Evolutionary conservation across 2,113 vertebrate species (phyloP).

Genomic region (Cebidichthys violaceus): DNA sequence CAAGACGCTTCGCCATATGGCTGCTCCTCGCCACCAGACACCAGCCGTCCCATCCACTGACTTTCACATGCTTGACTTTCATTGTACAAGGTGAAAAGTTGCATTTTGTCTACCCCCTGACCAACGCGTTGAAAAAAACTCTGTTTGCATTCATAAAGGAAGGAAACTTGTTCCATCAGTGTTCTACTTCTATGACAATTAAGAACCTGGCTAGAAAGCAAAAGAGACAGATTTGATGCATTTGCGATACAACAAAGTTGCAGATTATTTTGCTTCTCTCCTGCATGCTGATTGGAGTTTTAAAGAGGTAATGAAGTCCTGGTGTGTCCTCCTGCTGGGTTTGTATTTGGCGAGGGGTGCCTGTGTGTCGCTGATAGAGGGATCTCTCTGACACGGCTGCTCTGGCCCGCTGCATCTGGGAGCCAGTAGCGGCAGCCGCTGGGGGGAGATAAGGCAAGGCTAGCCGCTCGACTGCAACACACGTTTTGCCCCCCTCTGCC

Average conservation of each 20-base stretch:
- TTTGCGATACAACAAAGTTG: constrained; percentile 64
- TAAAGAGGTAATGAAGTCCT: constrained; percentile 91
- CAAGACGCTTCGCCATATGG: constrained; percentile 73
- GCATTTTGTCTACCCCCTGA: constrained; percentile 14
- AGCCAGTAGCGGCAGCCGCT: constrained; percentile 83
- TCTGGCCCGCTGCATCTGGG: constrained; percentile 80
- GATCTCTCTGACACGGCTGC: constrained; percentile 86
- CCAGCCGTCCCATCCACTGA: constrained; percentile 59
- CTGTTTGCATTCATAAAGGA: constrained; percentile 3
- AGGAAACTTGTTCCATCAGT: neutral
- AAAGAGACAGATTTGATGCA: constrained; percentile 40
- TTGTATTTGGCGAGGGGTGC: constrained; percentile 82
- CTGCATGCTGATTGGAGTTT: constrained; percentile 78
- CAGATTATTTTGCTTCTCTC: constrained; percentile 63
- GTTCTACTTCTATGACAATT: neutral
- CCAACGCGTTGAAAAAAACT: constrained; percentile 1
- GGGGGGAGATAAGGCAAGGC: constrained; percentile 88
- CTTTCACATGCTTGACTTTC: constrained; percentile 66
- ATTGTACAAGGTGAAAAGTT: constrained; percentile 56
- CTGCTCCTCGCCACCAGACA: constrained; percentile 60
- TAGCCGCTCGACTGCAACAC: constrained; percentile 75
- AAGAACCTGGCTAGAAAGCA: constrained; percentile 33
- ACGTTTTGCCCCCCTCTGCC: constrained; percentile 64
- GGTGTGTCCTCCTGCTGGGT: constrained; percentile 85
- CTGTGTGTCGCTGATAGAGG: constrained; percentile 90